Evolutionary conservation across 2,888 invertebrate species (phyloP), one percentile per base, ranked within the genome.

Genomic region (Drosophila cyrtoloma): DNA sequence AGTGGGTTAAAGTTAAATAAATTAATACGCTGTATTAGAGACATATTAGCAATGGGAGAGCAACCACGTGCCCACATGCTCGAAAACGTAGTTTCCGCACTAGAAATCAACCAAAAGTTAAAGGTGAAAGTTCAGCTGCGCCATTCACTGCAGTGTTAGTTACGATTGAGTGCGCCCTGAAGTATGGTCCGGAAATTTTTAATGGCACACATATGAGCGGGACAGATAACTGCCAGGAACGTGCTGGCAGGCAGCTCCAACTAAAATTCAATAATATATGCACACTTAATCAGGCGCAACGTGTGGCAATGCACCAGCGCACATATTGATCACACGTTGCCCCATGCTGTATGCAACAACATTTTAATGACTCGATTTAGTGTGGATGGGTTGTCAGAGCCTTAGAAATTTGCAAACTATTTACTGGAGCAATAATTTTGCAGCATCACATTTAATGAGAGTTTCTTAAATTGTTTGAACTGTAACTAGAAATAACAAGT

Each of bases 1-100:
- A 60, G 76, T 67, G 70, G 67, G 47, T 16, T 26, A 16, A 84
- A 84, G 89, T 89, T 86, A 86, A 86, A 89, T 89, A 89, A 90
- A 87, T 90, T 84, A 90, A 88, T 86, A 86, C 86, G 82, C 84
- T 86, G 72, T 82, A 87, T 90, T 87, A 88, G 80, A 87, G 84
- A 84, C 84, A 84, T 82, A 87, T 87, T 87, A 87, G 86, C 84
- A 84, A 47, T 47, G 47, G 64, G 14, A 57, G 47, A 59, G 55
- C 28, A 37, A 22, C 56, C 61, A 53, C 16, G 56, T 28, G 58
- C 53, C 26, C 47, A 47, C 26, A 47, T 47, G 26, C 47, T 26
- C 47, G 47, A 1, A 26, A 16, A 79, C 69, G 70, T 77, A 52
- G 22, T 75, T 78, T 78, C 70, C 78, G 71, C 61, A 77, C 75